A percentile compares a stretch with the other conserved stretches of the same genome.
Conservation (phyloP, 2,888 invertebrate species). For the Polyploca ridens region DNA sequence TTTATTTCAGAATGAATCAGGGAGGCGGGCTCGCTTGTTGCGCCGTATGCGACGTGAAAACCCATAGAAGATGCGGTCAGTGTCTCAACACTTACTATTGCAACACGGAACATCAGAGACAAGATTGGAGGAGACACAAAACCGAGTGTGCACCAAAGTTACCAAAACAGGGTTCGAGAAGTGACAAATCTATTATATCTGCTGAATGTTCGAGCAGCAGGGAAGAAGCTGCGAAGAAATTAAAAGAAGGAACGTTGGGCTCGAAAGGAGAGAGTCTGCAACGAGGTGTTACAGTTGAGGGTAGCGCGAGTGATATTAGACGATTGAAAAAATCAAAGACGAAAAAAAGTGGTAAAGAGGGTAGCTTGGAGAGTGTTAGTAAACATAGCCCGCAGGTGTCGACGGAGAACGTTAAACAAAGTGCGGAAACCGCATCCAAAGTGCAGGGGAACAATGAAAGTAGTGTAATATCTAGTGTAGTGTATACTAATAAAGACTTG, state of each 20-base stretch:
- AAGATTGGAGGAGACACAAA: constrained; percentile 92
- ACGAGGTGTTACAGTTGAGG: constrained; percentile 39
- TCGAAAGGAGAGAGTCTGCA: constrained; percentile 34
- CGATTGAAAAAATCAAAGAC: constrained; percentile 58
- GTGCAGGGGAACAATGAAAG: constrained; percentile 47
- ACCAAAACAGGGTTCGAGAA: constrained; percentile 62
- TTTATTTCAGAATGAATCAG: constrained; percentile 80
- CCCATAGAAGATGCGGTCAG: constrained; percentile 89
- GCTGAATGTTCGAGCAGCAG: constrained; percentile 46
- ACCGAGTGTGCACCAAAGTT: constrained; percentile 81
- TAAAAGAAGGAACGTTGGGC: constrained; percentile 42
- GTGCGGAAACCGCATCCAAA: constrained; percentile 36
- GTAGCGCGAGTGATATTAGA: constrained; percentile 51
- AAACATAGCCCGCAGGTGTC: constrained; percentile 52
- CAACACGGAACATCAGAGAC: constrained; percentile 90
- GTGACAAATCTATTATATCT: constrained; percentile 45
- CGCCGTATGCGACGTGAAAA: constrained; percentile 86
- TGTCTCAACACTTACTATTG: constrained; percentile 91
- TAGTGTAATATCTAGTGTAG: constrained; percentile 79
- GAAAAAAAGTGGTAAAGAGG: constrained; percentile 61
- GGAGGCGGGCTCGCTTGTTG: constrained; percentile 79
- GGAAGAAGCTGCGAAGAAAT: constrained; percentile 53
- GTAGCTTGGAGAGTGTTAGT: constrained; percentile 58
- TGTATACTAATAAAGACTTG: constrained; percentile 69
- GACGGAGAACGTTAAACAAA: constrained; percentile 47